Conservation (phyloP, 37 sponge, comb jelly and placozoan species). For the Beroe forskalii region DNA sequence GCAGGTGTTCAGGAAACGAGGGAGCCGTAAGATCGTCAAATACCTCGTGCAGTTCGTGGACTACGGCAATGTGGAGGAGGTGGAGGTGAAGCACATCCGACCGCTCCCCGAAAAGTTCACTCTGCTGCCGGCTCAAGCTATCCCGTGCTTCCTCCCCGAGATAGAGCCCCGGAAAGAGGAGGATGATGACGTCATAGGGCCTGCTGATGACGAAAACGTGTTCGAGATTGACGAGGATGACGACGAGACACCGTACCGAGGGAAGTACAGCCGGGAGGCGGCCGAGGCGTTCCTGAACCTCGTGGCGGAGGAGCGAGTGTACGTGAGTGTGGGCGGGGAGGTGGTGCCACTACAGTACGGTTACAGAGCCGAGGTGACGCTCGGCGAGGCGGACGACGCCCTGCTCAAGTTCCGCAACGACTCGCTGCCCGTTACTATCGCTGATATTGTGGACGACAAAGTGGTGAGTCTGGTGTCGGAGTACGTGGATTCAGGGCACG, state of each 20-base stretch:
- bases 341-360: constrained; percentile 26
- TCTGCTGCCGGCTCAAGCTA: background rate
- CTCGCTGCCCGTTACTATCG: constrained; percentile 1
- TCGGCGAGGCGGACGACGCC: background rate
- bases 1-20: background rate
- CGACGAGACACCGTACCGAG: background rate
- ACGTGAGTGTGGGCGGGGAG: constrained; percentile 25
- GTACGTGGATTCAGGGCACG: background rate
- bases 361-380: background rate
- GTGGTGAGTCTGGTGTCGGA: background rate
- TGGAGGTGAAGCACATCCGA: background rate
- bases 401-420: background rate
- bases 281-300: background rate
- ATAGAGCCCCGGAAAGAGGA: background rate
- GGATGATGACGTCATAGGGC: background rate
- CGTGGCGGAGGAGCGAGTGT: background rate
- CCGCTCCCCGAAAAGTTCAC: constrained; percentile 37
- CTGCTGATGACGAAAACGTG: background rate
- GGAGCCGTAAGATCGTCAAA: background rate
- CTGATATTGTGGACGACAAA: background rate
- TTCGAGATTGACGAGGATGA: constrained; percentile 11
- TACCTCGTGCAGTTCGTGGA: constrained; percentile 37
- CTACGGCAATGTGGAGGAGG: constrained; percentile 37
- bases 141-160: constrained; percentile 21
- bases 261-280: background rate